Conservation (phyloP, 2,797 vertebrate species). For the Siniperca obscura region DNA sequence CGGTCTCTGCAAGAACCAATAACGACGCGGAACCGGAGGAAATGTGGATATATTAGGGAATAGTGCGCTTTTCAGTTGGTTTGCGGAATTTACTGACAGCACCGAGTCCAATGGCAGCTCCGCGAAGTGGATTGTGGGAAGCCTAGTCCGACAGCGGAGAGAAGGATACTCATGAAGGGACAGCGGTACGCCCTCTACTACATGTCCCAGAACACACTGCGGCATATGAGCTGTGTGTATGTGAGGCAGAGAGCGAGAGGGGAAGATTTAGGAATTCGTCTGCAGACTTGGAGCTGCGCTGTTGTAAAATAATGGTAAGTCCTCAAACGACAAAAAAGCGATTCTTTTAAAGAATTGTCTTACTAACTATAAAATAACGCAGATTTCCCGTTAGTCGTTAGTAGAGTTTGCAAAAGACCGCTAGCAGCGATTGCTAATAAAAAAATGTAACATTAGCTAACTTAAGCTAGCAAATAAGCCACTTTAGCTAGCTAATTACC, state of each 20-base stretch:
- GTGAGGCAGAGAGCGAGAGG: constrained; percentile 41
- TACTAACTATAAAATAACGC: fast-evolving
- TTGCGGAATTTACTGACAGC: constrained; percentile 62
- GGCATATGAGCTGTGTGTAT: constrained; percentile 41
- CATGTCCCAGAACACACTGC: constrained; percentile 74
- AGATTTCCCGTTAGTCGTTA: not conserved
- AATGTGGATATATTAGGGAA: constrained; percentile 26
- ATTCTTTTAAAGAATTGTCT: not conserved
- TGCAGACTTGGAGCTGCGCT: constrained; percentile 72
- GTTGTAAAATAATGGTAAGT: constrained; percentile 77
- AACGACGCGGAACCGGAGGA: constrained; percentile 11
- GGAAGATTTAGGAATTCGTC: constrained; percentile 78
- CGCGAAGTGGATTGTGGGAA: constrained; percentile 51
- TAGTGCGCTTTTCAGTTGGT: constrained; percentile 41
- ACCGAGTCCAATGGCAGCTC: constrained; percentile 37
- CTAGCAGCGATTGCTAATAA: constrained; percentile 45
- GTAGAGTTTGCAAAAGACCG: constrained; percentile 13
- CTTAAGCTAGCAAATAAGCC: constrained; percentile 75
- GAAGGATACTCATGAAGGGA: fast-evolving
- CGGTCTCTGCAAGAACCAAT: constrained; percentile 61
- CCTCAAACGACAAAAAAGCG: not conserved
- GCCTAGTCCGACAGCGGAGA: constrained; percentile 34
- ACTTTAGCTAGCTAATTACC: constrained; percentile 42
- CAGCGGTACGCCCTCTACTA: constrained; percentile 46
- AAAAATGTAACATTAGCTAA: constrained; percentile 66